Percentiles rank a stretch among this genome's conserved stretches.
These are phyloP conservation scores for Diadophis punctatus DNA, from an alignment of 2,113 vertebrate species.

Conservation along the genomic window DNA sequence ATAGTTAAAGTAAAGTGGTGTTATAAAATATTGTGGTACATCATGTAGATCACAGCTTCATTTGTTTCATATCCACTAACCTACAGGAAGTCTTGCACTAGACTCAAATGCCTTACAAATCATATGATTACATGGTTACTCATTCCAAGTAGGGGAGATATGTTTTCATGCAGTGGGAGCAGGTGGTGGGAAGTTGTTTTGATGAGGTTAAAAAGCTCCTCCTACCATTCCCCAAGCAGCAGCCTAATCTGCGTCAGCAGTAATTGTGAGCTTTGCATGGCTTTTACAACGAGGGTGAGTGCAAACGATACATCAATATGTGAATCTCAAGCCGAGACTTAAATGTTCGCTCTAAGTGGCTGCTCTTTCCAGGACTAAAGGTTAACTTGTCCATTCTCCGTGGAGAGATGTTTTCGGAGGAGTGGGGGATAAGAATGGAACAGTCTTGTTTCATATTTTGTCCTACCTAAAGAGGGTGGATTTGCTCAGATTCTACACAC, in stretches of 20 bases:
- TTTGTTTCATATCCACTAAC: slow-evolving; percentile 11
- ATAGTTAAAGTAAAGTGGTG: slow-evolving; percentile 29
- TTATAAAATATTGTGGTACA: not conserved
- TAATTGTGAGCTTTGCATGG: slow-evolving; percentile 70
- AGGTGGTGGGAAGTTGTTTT: slow-evolving; percentile 80
- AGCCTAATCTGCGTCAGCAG: slow-evolving; percentile 72
- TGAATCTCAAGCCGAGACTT: slow-evolving; percentile 61
- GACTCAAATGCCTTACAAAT: slow-evolving; percentile 18
- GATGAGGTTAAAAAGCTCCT: slow-evolving; percentile 76
- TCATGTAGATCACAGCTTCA: not conserved
- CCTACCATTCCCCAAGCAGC: slow-evolving; percentile 71
- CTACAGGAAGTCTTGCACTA: not conserved
- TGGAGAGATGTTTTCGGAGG: slow-evolving; percentile 24
- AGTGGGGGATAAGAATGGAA: slow-evolving; percentile 36
- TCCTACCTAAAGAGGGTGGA: slow-evolving; percentile 47
- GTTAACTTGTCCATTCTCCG: slow-evolving; percentile 51
- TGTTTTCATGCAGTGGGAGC: slow-evolving; percentile 69
- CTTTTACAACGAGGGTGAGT: slow-evolving; percentile 64
- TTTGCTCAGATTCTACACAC: slow-evolving; percentile 39
- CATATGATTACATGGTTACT: slow-evolving; percentile 2
- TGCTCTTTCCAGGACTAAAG: slow-evolving; percentile 66
- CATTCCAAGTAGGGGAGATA: slow-evolving; percentile 56
- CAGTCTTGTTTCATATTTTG: slow-evolving; percentile 42
- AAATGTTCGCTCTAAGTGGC: slow-evolving; percentile 61
- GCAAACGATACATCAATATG: slow-evolving; percentile 63